Conservation (phyloP, 2,113 vertebrate genomes). For the Phycodurus eques region DNA sequence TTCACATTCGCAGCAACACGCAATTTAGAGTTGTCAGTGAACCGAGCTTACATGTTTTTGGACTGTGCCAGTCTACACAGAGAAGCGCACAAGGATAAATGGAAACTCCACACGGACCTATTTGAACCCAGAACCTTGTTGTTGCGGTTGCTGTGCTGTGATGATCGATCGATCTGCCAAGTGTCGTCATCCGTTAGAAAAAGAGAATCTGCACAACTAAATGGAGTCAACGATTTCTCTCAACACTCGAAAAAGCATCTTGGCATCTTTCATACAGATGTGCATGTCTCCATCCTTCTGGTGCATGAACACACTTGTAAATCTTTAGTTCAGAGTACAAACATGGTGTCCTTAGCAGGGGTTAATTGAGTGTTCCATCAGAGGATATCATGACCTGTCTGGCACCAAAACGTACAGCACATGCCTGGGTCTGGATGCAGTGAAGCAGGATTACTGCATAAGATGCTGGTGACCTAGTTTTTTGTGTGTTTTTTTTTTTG, state of each 20-base stretch:
- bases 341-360: constrained; percentile 60
- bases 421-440: constrained; percentile 65
- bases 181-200: constrained; percentile 8
- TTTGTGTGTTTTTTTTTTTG: constrained; percentile 31
- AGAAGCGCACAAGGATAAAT: neutral
- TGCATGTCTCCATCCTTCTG: constrained; percentile 29
- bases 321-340: constrained; percentile 48
- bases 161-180: neutral
- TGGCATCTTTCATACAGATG: constrained; percentile 43
- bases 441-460: constrained; percentile 75
- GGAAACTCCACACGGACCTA: neutral
- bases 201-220: constrained; percentile 2
- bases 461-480: constrained; percentile 76
- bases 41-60: neutral
- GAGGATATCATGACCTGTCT: constrained; percentile 70
- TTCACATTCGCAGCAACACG: neutral
- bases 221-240: constrained; percentile 13
- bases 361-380: constrained; percentile 64
- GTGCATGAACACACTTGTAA: constrained; percentile 48
- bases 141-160: neutral
- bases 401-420: constrained; percentile 68
- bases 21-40: neutral
- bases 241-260: constrained; percentile 23
- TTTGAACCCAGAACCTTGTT: neutral
- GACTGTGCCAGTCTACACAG: neutral